Conservation (phyloP, 2,888 invertebrate genomes). For the Hirtodrosophila confusa region DNA sequence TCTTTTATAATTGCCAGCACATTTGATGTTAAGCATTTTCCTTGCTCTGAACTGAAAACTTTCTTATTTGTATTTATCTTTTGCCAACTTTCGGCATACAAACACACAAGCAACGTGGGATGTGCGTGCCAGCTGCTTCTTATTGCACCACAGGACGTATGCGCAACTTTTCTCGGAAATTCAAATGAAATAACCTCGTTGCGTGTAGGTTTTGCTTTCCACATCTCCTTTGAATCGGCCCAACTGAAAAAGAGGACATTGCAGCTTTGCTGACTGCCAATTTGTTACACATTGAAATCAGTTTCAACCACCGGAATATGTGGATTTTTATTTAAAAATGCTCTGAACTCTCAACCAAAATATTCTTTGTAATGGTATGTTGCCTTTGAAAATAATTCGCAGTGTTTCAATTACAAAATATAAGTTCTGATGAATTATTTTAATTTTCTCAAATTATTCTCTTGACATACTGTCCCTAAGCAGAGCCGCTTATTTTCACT, state of each 20-base stretch:
- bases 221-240: conserved; percentile 9
- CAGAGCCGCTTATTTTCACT: too few relatives aligned
- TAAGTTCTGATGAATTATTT: too few relatives aligned
- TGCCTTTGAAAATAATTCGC: too few relatives aligned
- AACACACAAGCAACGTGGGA: conserved; percentile 25
- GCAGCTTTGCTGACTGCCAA: conserved; percentile 36
- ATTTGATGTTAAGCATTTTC: conserved; percentile 15
- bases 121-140: conserved; percentile 29
- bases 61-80: conserved; percentile 66
- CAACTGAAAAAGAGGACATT: conserved; percentile 9
- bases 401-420: too few relatives aligned
- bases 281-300: conserved; percentile 10
- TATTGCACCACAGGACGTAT: conserved; percentile 62
- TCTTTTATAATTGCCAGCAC: conserved; percentile 18
- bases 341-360: too few relatives aligned
- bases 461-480: too few relatives aligned
- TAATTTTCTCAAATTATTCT: too few relatives aligned
- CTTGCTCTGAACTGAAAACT: conserved; percentile 43
- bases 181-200: conserved; percentile 42
- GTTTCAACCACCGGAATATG: too few relatives aligned
- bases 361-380: too few relatives aligned
- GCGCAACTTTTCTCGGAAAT: conserved; percentile 46
- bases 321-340: too few relatives aligned
- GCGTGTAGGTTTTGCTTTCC: conserved; percentile 31
- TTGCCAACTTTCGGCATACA: conserved; percentile 49